These are phyloP conservation scores for Mythimna loreyi DNA, from an alignment of 2,888 invertebrate species.

Conservation along the genomic window DNA sequence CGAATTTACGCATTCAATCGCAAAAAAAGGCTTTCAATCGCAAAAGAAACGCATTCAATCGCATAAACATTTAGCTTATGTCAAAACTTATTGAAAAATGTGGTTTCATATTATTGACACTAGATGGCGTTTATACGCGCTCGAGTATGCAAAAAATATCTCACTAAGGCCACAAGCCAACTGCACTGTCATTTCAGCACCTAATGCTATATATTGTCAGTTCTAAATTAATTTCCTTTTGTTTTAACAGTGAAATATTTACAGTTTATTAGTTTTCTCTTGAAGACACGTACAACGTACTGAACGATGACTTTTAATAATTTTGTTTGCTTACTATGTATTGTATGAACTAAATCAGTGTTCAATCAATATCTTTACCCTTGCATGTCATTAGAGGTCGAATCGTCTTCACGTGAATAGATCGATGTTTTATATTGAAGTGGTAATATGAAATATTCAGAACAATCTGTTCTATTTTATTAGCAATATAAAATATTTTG, in stretches of 20 bases:
- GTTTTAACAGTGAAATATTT: neutral
- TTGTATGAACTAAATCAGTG: slow-evolving; percentile 52
- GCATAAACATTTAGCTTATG: no score
- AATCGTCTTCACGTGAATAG: slow-evolving; percentile 38
- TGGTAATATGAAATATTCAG: slow-evolving; percentile 11
- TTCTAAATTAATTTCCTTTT: neutral
- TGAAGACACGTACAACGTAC: neutral
- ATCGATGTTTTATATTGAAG: slow-evolving; percentile 11
- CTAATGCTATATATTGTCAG: neutral
- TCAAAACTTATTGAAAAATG: no score
- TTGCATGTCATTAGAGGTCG: slow-evolving; percentile 55
- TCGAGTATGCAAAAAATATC: no score
- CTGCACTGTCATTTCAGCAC: no score
- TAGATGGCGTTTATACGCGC: no score
- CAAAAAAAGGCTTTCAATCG: no score
- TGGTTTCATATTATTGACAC: no score
- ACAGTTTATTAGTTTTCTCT: neutral
- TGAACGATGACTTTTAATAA: neutral
- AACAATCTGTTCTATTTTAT: neutral
- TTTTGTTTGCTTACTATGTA: slow-evolving; percentile 28
- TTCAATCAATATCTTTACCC: slow-evolving; percentile 56
- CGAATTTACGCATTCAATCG: no score
- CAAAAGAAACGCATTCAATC: no score
- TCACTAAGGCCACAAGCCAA: no score
- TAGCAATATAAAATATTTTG: neutral